These are phyloP conservation scores for Myotis daubentonii DNA, from an alignment of 2,797 vertebrate species.

Conservation along the genomic window DNA sequence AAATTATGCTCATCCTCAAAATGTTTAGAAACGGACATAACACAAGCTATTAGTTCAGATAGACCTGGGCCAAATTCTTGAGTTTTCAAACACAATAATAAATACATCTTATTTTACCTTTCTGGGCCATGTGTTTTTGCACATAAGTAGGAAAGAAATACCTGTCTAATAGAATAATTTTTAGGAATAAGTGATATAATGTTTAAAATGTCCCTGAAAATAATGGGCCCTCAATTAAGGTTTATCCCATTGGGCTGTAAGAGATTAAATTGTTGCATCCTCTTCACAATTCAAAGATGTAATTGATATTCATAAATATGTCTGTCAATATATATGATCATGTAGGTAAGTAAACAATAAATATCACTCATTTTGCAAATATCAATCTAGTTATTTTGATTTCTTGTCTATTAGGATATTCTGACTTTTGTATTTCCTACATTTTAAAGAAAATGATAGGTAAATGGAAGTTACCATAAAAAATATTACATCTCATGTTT, in stretches of 20 bases:
- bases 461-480: not conserved
- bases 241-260: not conserved
- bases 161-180: not conserved
- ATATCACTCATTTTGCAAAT: not conserved
- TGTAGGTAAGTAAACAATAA: not conserved
- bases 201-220: not conserved
- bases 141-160: not conserved
- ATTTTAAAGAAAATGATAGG: not conserved
- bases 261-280: not conserved
- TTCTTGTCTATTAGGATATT: not conserved
- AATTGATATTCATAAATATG: not conserved
- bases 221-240: rapidly evolving
- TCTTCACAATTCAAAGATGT: not conserved
- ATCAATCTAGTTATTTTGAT: not conserved
- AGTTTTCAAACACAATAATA: not conserved
- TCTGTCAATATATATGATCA: not conserved
- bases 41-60: not conserved
- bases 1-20: not conserved
- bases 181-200: not conserved
- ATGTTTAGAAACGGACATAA: not conserved
- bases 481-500: not conserved
- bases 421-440: not conserved
- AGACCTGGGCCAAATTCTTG: not conserved
- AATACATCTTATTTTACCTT: not conserved
- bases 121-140: not conserved